Evolutionary conservation across 2,113 vertebrate genomes (phyloP), one percentile per base, ranked within the genome.

Genomic region (Alaudala cheleensis): DNA sequence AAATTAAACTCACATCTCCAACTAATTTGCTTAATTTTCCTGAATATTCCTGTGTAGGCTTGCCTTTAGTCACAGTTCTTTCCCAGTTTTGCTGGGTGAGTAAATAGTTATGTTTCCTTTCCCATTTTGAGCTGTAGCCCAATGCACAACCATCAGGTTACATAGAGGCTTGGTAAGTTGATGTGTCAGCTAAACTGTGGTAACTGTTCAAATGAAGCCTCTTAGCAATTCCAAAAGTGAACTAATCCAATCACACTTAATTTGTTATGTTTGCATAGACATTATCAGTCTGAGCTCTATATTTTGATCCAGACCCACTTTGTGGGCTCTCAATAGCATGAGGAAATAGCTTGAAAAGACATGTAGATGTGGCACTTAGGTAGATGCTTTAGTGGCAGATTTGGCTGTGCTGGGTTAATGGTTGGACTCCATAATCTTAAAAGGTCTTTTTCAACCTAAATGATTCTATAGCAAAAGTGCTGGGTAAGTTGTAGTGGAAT

Each of bases 41-140:
- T 83, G 70, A 85, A 79, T 82, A 57, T 61, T 95, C 83, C 51
- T 93, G 95, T 86, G 44, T 18, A 90, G 92, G 92, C 95, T 86
- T 95, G 95, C 51, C 76, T 86, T 86, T 86, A 85, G 91, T 85
- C 81, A 90, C 71, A 85, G 34, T n/a, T 90, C 58, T 74, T 94
- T 82, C 40, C 74, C 64, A 76, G 56, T 58, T 80, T 87, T 90
- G 58, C 60, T 93, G 47, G 5, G 19, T 54, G 50, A 91, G 58
- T 17, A 49, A 84, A 91, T 6, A 91, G 66, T 61, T 61, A 61
- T 25, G 62, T 51, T 94, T 82, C 49, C 78, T 82, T 94, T 85
- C 54, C 66, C 66, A 61, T 76, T 81, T 90, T 85, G 42, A 93
- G 90, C 57, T 76, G 61, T 26, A 80, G 81, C 23, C 62, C 85